These are phyloP conservation scores for Pseudorasbora parva DNA, from an alignment of 2,113 vertebrate species.

Conservation along the genomic window DNA sequence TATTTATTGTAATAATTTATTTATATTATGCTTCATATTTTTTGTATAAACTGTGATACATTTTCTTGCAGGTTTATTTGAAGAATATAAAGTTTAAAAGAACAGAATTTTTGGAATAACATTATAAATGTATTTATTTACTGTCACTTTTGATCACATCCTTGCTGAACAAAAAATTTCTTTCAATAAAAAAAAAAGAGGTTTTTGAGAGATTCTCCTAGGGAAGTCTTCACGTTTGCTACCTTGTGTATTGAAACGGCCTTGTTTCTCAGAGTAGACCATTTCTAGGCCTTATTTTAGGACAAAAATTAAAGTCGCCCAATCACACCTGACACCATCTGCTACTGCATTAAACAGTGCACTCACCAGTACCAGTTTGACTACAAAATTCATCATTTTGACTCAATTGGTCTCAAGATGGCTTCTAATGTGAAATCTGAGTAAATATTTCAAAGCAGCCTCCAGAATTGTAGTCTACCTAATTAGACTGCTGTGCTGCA, in stretches of 20 bases:
- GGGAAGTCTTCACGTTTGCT: background rate
- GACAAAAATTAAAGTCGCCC: background rate
- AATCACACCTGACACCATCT: background rate
- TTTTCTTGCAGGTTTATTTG: background rate
- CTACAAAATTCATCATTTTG: conserved; percentile 5
- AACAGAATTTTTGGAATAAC: background rate
- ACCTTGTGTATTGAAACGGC: background rate
- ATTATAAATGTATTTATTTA: background rate
- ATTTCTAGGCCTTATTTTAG: background rate
- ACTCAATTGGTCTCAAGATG: conserved; percentile 11
- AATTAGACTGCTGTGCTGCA: conserved; percentile 24
- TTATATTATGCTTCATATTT: background rate
- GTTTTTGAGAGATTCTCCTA: background rate
- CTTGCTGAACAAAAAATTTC: background rate
- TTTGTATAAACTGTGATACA: background rate
- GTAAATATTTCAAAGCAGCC: conserved; percentile 7
- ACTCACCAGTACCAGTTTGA: background rate
- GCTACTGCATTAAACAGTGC: background rate
- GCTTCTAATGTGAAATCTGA: conserved; percentile 14
- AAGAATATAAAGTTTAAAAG: background rate
- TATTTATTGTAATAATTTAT: too few species aligned
- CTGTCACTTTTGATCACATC: background rate
- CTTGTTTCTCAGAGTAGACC: background rate
- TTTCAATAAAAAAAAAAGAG: background rate
- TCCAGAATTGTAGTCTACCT: background rate